These are phyloP conservation scores for Mico argentatus DNA, from an alignment of 2,797 vertebrate species.

Conservation along the genomic window DNA sequence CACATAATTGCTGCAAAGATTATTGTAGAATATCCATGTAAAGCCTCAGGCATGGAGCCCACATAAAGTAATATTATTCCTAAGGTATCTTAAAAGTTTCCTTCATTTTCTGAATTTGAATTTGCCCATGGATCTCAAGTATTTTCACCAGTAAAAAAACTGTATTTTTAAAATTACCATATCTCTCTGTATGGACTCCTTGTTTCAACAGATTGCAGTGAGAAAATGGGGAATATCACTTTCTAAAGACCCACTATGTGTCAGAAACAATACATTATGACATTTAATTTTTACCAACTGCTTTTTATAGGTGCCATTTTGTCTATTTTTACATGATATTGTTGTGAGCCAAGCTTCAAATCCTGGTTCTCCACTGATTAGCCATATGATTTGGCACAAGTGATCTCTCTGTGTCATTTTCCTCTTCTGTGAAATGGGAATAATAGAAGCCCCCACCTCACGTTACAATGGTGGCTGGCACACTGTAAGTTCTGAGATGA, in stretches of 20 bases:
- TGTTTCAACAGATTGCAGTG: conserved; percentile 7
- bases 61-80: background rate
- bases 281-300: background rate
- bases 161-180: background rate
- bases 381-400: background rate
- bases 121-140: background rate
- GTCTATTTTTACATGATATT: background rate
- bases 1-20: background rate
- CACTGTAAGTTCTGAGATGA: background rate
- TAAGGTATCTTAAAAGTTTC: background rate
- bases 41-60: background rate
- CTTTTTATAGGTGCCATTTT: conserved; percentile 1
- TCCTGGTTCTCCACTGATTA: background rate
- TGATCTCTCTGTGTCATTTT: background rate
- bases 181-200: background rate
- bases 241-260: background rate
- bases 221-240: background rate
- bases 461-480: background rate
- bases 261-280: background rate
- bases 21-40: background rate
- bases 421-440: background rate
- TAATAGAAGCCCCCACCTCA: background rate
- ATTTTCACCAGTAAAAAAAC: background rate
- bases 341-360: background rate
- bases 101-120: conserved; percentile 6